phyloP scores from a whole-genome alignment of 2,888 invertebrate species.

The Rhodophaea formosa region DNA sequence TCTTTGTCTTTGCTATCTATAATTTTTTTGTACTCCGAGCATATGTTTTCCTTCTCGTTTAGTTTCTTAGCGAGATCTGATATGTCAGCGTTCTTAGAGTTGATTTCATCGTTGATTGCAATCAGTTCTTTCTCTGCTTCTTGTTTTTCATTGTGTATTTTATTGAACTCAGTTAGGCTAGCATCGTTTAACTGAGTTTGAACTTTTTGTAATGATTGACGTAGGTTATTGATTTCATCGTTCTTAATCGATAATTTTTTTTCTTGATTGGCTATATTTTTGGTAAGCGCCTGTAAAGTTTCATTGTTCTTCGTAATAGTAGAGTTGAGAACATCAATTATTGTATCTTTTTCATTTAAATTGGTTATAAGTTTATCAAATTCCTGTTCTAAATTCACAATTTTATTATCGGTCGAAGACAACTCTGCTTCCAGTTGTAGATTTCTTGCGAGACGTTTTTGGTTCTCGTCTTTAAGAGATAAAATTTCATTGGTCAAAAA shows the following conservation, averaged over 20 bases:
- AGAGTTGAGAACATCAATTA: constrained; percentile 55
- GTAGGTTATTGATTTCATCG: constrained; percentile 54
- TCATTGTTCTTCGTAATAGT: constrained; percentile 46
- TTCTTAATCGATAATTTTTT: constrained; percentile 46
- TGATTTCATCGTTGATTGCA: constrained; percentile 50
- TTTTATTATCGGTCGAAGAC: constrained; percentile 52
- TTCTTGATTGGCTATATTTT: constrained; percentile 48
- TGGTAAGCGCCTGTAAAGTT: constrained; percentile 39
- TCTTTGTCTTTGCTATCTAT: constrained; percentile 58
- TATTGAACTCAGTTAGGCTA: constrained; percentile 48
- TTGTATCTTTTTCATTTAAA: constrained; percentile 65
- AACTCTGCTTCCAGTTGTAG: constrained; percentile 52
- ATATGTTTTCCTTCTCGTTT: constrained; percentile 42
- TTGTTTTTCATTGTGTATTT: constrained; percentile 51
- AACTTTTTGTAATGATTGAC: constrained; percentile 39
- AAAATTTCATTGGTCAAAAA: constrained; percentile 42
- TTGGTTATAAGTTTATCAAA: constrained; percentile 57
- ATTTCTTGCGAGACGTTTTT: constrained; percentile 45
- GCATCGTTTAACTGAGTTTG: constrained; percentile 39
- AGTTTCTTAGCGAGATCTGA: constrained; percentile 39
- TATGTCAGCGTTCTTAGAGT: constrained; percentile 48
- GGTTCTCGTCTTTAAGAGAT: constrained; percentile 51
- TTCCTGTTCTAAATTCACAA: constrained; percentile 62
- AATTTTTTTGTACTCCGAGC: constrained; percentile 37
- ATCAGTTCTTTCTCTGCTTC: constrained; percentile 49